Conservation (phyloP, 2,113 vertebrate genomes). For the Eira barbara region DNA sequence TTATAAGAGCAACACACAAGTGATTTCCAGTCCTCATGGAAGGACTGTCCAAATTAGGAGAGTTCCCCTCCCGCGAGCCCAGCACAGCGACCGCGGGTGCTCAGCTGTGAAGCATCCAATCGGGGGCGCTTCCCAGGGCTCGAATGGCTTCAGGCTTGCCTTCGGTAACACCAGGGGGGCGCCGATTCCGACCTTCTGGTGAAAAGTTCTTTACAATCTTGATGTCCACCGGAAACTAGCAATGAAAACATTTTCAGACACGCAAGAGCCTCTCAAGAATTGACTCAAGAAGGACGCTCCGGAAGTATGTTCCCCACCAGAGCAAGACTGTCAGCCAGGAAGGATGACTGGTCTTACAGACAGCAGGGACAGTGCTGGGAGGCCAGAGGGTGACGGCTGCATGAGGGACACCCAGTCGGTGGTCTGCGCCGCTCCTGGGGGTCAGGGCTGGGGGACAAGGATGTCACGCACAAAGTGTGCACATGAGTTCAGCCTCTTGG, state of each 20-base stretch:
- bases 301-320: background rate
- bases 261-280: background rate
- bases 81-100: fast-evolving
- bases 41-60: background rate
- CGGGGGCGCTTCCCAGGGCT: fast-evolving
- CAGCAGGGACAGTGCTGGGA: background rate
- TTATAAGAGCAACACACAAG: background rate
- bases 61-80: background rate
- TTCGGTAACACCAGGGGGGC: background rate
- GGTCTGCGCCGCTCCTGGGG: too few relatives aligned
- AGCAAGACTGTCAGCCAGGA: background rate
- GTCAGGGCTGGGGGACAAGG: background rate
- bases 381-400: too few relatives aligned
- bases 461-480: background rate
- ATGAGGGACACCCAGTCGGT: background rate
- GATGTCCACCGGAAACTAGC: background rate
- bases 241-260: background rate
- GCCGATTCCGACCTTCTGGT: background rate
- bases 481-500: background rate
- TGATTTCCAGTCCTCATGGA: background rate
- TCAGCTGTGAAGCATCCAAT: background rate
- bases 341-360: background rate
- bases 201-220: background rate
- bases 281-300: background rate
- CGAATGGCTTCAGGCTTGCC: background rate